Evolutionary conservation across 2,797 vertebrate genomes (phyloP).

Genomic region (Dipus sagitta): DNA sequence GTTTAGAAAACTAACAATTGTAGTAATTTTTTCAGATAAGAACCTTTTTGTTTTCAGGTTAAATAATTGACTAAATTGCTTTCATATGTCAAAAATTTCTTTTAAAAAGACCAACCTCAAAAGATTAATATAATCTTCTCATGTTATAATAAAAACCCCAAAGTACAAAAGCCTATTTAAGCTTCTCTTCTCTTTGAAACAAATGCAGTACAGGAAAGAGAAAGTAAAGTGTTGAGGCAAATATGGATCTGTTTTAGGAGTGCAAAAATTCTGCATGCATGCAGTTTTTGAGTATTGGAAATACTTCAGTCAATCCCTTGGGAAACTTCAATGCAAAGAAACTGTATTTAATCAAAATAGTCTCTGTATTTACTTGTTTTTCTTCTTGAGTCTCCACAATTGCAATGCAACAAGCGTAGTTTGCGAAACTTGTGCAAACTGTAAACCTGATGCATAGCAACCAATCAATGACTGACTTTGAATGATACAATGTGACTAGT

Average conservation of each 20-base stretch:
- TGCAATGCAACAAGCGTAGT: background rate
- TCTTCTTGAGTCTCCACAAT: constrained; percentile 53
- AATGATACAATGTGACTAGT: background rate
- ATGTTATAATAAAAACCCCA: constrained; percentile 45
- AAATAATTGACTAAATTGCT: constrained; percentile 56
- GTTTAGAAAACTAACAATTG: constrained; percentile 33
- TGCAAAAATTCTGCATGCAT: constrained; percentile 23
- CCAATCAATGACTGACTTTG: constrained; percentile 5
- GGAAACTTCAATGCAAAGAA: constrained; percentile 63
- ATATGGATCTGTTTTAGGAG: constrained; percentile 58
- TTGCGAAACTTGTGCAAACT: background rate
- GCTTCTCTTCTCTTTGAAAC: constrained; percentile 84
- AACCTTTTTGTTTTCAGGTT: constrained; percentile 60
- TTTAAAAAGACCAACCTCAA: constrained; percentile 27
- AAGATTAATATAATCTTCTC: constrained; percentile 63
- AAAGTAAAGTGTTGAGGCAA: constrained; percentile 73
- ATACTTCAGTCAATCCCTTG: constrained; percentile 54
- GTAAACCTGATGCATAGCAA: background rate
- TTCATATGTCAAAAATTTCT: constrained; percentile 26
- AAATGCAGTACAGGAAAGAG: constrained; percentile 82
- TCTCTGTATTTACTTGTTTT: constrained; percentile 51
- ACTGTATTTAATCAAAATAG: constrained; percentile 65
- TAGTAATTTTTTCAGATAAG: constrained; percentile 1
- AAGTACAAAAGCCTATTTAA: constrained; percentile 75
- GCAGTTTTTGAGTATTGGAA: constrained; percentile 60